These are phyloP conservation scores for Eupithecia subfuscata DNA, from an alignment of 2,888 invertebrate genomes.

Conservation along the genomic window DNA sequence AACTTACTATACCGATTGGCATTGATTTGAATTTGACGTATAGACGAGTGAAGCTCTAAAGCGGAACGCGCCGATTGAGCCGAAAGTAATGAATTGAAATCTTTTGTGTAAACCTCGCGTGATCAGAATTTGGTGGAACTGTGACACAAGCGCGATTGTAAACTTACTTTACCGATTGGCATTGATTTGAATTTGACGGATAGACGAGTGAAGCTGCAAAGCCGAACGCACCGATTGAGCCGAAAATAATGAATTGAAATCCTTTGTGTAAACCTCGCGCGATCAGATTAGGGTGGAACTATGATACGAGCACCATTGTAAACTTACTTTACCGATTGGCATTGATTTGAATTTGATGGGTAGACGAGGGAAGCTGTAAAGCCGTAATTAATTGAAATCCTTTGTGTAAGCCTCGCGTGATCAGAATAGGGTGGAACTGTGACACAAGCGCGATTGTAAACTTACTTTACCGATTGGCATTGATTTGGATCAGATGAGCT, in stretches of 20 bases:
- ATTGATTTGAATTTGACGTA: constrained; percentile 28
- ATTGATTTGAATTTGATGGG: constrained; percentile 28
- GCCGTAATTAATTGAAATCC: not conserved
- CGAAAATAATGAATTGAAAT: not conserved
- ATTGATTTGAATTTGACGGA: constrained; percentile 13
- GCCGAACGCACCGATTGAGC: not conserved
- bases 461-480: no score
- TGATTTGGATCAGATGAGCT: no score
- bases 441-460: no score
- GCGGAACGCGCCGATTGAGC: not conserved
- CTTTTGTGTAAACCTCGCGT: not conserved
- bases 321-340: no score
- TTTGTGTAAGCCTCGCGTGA: not conserved
- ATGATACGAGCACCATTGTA: no score
- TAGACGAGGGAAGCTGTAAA: constrained; percentile 9
- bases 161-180: no score
- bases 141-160: no score
- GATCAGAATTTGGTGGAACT: no score
- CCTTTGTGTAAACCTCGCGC: not conserved
- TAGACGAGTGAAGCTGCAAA: constrained; percentile 9
- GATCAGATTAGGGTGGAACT: no score
- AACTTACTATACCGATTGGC: no score
- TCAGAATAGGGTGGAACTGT: no score
- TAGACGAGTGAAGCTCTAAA: constrained; percentile 9
- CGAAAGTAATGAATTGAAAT: not conserved